Conservation (phyloP, 2,888 invertebrate genomes). For the Eupithecia vulgata region DNA sequence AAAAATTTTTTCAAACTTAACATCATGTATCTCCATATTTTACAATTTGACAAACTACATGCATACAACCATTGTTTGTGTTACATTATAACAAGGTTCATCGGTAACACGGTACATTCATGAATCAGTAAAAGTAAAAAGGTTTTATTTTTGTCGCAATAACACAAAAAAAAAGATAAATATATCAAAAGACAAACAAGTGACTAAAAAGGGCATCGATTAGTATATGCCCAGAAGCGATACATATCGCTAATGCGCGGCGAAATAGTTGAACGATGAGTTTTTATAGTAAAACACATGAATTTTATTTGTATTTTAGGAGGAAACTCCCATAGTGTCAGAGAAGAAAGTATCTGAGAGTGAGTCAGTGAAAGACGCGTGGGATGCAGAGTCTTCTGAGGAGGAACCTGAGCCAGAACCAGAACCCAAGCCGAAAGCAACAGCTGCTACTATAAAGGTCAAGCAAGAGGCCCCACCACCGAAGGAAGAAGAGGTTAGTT, state of each 20-base stretch:
- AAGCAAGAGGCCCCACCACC: conserved; percentile 53
- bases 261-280: no score
- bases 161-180: no score
- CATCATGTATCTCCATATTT: neutral
- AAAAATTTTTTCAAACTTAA: neutral
- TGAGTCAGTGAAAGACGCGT: conserved; percentile 90
- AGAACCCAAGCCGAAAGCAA: conserved; percentile 50
- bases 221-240: no score
- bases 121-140: no score
- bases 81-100: conserved; percentile 5
- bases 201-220: no score
- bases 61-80: neutral
- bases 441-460: conserved; percentile 54
- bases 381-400: conserved; percentile 91
- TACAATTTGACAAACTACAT: neutral
- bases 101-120: no score
- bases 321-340: conserved; percentile 59
- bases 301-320: conserved; percentile 45
- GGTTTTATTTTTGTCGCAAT: no score
- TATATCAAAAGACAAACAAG: no score
- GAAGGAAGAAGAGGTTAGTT: conserved; percentile 59
- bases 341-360: conserved; percentile 73
- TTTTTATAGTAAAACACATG: no score
- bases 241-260: no score
- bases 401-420: conserved; percentile 69